phyloP scores from a whole-genome alignment of 2,888 invertebrate genomes.

The Platycheirus rosarum region DNA sequence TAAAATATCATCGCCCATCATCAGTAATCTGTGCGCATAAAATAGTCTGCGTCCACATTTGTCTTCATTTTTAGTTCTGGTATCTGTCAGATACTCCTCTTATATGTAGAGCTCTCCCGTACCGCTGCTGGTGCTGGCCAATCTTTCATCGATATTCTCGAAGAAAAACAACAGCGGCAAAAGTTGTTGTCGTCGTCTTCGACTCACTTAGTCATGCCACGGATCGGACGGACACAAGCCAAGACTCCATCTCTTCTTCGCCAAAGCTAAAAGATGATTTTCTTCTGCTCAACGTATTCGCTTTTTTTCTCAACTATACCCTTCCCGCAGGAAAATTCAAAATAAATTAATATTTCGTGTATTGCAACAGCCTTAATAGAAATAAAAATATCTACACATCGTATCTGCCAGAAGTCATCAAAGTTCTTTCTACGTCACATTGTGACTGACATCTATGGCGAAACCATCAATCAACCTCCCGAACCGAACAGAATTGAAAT shows the following conservation, averaged over 20 bases:
- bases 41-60: slow-evolving; percentile 30
- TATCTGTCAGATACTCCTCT: background rate
- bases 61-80: slow-evolving; percentile 20
- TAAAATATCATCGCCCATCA: slow-evolving; percentile 65
- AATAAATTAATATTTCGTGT: slow-evolving; percentile 38
- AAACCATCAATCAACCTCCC: slow-evolving; percentile 69
- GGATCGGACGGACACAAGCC: background rate
- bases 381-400: slow-evolving; percentile 11
- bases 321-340: slow-evolving; percentile 11
- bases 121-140: too few species aligned
- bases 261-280: slow-evolving; percentile 5
- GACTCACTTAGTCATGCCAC: slow-evolving; percentile 50
- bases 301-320: background rate
- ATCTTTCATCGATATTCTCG: slow-evolving; percentile 27
- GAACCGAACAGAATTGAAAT: slow-evolving; percentile 52
- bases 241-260: slow-evolving; percentile 29
- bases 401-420: slow-evolving; percentile 69
- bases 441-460: slow-evolving; percentile 70
- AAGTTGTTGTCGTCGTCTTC: slow-evolving; percentile 20
- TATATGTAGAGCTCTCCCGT: background rate
- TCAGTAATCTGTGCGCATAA: slow-evolving; percentile 26
- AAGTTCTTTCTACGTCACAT: slow-evolving; percentile 68
- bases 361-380: background rate
- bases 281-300: background rate
- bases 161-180: slow-evolving; percentile 14